Evolutionary conservation across 2,113 vertebrate species (phyloP).

Genomic region (Cryptotis parvus): DNA sequence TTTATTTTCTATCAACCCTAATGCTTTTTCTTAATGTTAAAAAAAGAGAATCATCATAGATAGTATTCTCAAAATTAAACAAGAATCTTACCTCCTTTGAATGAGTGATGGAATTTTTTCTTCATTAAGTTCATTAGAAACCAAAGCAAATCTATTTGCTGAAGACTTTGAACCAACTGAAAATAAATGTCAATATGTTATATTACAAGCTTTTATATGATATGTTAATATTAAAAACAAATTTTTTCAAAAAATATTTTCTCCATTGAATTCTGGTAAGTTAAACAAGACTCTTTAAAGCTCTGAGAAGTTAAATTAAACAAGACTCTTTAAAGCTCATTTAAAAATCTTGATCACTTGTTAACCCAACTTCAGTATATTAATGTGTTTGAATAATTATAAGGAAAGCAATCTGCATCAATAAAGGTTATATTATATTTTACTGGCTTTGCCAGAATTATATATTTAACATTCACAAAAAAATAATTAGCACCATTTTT

Average conservation of each 20-base stretch:
- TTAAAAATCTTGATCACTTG: not conserved
- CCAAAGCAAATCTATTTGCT: slow-evolving; percentile 66
- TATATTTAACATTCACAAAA: not conserved
- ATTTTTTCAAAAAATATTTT: slow-evolving; percentile 40
- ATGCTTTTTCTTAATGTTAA: slow-evolving; percentile 47
- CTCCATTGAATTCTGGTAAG: slow-evolving; percentile 22
- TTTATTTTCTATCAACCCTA: slow-evolving; percentile 51
- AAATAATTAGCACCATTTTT: not conserved
- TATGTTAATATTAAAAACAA: slow-evolving; percentile 18
- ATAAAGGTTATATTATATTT: slow-evolving; percentile 10
- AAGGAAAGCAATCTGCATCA: slow-evolving; percentile 24
- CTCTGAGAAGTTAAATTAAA: no score
- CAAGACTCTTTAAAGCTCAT: not conserved
- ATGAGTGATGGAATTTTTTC: slow-evolving; percentile 69
- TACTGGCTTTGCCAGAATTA: slow-evolving; percentile 20
- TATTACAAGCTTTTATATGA: slow-evolving; percentile 20
- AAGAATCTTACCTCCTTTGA: slow-evolving; percentile 83
- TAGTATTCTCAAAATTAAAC: slow-evolving; percentile 50
- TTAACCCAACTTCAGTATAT: slow-evolving; percentile 7
- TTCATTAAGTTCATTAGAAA: slow-evolving; percentile 43
- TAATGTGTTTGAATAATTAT: not conserved
- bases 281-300: not conserved
- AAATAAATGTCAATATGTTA: slow-evolving; percentile 62
- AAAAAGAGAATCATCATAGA: slow-evolving; percentile 33
- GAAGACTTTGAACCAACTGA: slow-evolving; percentile 67